Base-by-base conservation (phyloP, 2,888 invertebrate genomes). In the Digitonthophagus gazella region DNA sequence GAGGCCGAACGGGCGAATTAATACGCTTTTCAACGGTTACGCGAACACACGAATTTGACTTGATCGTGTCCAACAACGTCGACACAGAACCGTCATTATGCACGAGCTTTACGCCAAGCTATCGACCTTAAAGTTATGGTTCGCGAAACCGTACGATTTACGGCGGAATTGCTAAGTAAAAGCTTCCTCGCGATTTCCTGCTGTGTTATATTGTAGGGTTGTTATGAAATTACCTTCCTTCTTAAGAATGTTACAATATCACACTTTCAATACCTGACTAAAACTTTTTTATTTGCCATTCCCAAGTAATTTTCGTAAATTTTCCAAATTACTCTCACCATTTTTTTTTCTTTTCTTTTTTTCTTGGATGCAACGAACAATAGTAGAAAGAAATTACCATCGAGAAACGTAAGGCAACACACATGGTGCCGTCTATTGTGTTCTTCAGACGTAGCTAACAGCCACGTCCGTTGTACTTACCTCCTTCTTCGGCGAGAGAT, bases 61-160 rank as follows among this genome's bases (percentile, higher is more conserved):
- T 69, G 72, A 71, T 72, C 73, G 74, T 75, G 75, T 75, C 75
- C 76, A 76, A 76, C 76, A 76, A 74, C 72, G 72, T 74, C 71
- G 73, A 73, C 71, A 44, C 8, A 44, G 28, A 11, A 11, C 28
- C 6, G 8, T 44, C 28, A 44, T 44, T 44, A 44, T 44, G 28
- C 6, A 44, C 28, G 28, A 44, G 28, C 28, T 44, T 6, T 8
- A 44, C 28, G 28, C 28, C n/a, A 44, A 44, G 28, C 28, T 44
- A n/a, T 44, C 3, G 11, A 44, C 28, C 28, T 1, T 44, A 44
- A 44, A 44, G 1, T 44, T 44, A 44, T 44, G 28, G 6, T 44
- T 44, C 11, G 11, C 28, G 28, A 44, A 3, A 44, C 28, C 28
- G 28, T 44, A 44, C 28, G 28, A 44, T 44, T 44, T 44, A 44